Evolutionary conservation across 2,888 invertebrate genomes (phyloP).

Genomic region (Arctia plantaginis): DNA sequence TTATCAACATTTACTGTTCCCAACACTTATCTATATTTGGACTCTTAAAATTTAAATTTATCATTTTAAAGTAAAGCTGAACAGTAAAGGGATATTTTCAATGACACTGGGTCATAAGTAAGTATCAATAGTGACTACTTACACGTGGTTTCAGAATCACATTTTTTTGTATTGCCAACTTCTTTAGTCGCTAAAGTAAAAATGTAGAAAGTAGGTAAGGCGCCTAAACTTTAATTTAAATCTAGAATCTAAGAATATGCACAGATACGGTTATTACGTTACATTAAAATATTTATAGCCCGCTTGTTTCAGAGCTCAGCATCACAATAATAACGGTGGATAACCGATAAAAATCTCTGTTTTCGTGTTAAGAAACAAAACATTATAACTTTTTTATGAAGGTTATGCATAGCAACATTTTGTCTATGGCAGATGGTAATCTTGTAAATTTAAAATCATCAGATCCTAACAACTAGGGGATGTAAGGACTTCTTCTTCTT

Average conservation of each 20-base stretch:
- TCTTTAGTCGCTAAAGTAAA: neutral
- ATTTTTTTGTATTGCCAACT: neutral
- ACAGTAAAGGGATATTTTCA: no score
- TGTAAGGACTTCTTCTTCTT: no score
- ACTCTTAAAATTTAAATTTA: neutral
- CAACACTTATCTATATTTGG: neutral
- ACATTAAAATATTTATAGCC: constrained; percentile 14
- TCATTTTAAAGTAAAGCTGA: neutral
- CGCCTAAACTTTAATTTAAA: constrained; percentile 1
- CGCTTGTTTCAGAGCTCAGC: constrained; percentile 7
- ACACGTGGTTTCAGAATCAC: neutral
- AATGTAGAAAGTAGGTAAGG: constrained; percentile 13
- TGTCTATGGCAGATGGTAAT: neutral
- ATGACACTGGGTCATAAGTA: no score
- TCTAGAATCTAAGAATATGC: constrained; percentile 8
- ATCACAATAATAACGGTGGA: constrained; percentile 15
- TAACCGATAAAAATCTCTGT: constrained; percentile 16
- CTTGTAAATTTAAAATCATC: no score
- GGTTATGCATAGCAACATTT: neutral
- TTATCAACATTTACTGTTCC: neutral
- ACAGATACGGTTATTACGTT: constrained; percentile 14
- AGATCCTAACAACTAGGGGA: no score
- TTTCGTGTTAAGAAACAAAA: constrained; percentile 15
- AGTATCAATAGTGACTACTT: no score
- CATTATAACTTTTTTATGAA: constrained; percentile 9